These are phyloP conservation scores for Ephialtes manifestator DNA, from an alignment of 2,888 invertebrate genomes.

Conservation along the genomic window DNA sequence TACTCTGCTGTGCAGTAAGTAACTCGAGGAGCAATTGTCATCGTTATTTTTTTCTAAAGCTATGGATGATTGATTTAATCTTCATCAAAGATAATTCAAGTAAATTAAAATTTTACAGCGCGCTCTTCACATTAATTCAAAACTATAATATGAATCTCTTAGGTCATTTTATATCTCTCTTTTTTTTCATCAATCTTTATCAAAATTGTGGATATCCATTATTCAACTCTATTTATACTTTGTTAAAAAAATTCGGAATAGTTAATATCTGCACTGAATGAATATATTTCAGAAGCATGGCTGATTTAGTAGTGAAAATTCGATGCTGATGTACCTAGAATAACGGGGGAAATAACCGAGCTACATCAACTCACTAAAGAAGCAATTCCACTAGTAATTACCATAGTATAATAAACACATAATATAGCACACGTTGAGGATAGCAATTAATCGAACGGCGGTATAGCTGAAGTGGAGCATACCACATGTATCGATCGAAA, in stretches of 20 bases:
- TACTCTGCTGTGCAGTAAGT: slow-evolving; percentile 35
- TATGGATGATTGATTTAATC: background rate
- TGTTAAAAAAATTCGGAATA: too few relatives aligned
- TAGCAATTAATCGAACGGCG: slow-evolving; percentile 42
- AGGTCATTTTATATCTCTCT: background rate
- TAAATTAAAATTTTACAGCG: background rate
- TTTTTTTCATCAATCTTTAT: background rate
- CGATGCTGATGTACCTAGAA: background rate
- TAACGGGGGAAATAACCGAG: background rate
- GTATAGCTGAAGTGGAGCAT: slow-evolving; percentile 45
- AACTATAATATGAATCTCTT: too few relatives aligned
- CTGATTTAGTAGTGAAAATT: too few relatives aligned
- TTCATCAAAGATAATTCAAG: background rate
- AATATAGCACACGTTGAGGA: background rate
- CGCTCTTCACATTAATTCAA: too few relatives aligned
- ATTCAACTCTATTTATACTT: too few relatives aligned
- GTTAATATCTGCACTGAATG: too few relatives aligned
- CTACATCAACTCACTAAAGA: background rate
- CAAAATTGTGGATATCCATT: too few relatives aligned
- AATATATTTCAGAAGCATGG: too few relatives aligned
- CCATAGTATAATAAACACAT: background rate
- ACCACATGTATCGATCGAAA: slow-evolving; percentile 57
- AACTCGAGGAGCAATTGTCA: slow-evolving; percentile 17
- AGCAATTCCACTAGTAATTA: background rate
- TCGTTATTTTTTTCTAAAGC: background rate